A percentile compares a stretch with the other conserved stretches of the same genome.
phyloP scores from a whole-genome alignment of 1,140 invertebrate species.

The Cydia fagiglandana region DNA sequence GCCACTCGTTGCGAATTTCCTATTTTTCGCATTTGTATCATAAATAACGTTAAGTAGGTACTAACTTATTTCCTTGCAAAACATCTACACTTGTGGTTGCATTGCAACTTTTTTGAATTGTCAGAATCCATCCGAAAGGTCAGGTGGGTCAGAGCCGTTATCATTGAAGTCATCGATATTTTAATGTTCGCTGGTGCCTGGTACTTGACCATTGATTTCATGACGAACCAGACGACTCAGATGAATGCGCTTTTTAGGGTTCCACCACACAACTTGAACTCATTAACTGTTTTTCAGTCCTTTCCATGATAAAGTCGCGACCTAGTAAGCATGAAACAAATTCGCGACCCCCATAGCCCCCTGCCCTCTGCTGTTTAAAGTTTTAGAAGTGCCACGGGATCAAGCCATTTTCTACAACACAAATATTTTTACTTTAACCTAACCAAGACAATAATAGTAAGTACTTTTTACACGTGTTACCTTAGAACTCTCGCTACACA shows the following conservation, averaged over 20 bases:
- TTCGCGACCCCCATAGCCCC: too few species aligned
- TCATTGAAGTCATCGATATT: conserved; percentile 25
- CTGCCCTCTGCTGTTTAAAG: too few species aligned
- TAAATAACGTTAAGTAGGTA: too few species aligned
- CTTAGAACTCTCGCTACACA: conserved; percentile 3
- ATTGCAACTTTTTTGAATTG: background rate
- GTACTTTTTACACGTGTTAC: background rate
- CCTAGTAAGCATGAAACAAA: too few species aligned
- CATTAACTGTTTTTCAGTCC: too few species aligned
- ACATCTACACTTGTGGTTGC: background rate
- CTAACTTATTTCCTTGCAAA: too few species aligned
- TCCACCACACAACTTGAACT: background rate
- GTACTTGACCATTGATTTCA: conserved; percentile 1
- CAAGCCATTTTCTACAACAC: too few species aligned
- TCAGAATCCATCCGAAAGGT: conserved; percentile 10
- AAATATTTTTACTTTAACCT: background rate
- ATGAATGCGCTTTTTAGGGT: conserved; percentile 8
- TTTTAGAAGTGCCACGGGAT: too few species aligned
- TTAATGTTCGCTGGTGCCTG: background rate
- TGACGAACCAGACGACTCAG: background rate
- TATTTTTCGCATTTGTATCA: too few species aligned
- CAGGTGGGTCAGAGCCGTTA: conserved; percentile 16
- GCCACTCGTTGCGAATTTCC: too few species aligned
- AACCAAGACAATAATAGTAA: background rate
- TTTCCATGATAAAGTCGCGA: too few species aligned